Base-by-base conservation (phyloP, 30 jellyfish, hydroid and myxozoan genomes). In the Nemopilema nomurai region DNA sequence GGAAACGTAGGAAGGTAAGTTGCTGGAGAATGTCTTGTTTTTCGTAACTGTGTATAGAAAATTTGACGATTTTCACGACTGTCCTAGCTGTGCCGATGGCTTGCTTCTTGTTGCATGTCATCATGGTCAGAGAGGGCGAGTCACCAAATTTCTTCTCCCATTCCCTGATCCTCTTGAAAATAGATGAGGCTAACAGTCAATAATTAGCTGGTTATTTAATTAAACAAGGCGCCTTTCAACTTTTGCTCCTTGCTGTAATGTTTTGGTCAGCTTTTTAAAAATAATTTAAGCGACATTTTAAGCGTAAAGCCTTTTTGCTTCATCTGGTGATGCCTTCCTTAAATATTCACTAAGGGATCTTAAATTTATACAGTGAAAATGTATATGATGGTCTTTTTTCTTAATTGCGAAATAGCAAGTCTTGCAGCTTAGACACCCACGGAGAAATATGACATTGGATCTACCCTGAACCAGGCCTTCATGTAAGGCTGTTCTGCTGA, bases 401-500 rank as follows among this genome's bases (percentile, higher is more conserved):
- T n/a, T n/a, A n/a, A n/a, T n/a, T n/a, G n/a, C n/a, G n/a, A n/a
- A n/a, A n/a, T n/a, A n/a, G n/a, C n/a, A n/a, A n/a, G n/a, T n/a
- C n/a, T n/a, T n/a, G n/a, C 9, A 41, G 57, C 13, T 41, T 41
- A 41, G 57, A 41, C 57, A 41, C 57, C 57, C 64, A 17, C 65
- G 27, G 81, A 80, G 80, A 65, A 22, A 67, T 28, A 80, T 80
- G 89, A 80, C 89, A 80, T 53, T 21, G 28, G 62, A 28, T 18
- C 71, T 23, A 23, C 32, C 25, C 31, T 51, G 30, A 28, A 25
- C 24, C 74, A 26, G 29, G 79, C 86, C 51, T 50, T 20, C 72
- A 41, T 6, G 57, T 41, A 41, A 41, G 57, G 57, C 57, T 41
- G 57, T 41, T 74, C 66, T 25, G 25, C 85, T 49, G 92, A 50